Base-by-base conservation (phyloP, 2,888 invertebrate genomes). In the Mactromeris polynyma region DNA sequence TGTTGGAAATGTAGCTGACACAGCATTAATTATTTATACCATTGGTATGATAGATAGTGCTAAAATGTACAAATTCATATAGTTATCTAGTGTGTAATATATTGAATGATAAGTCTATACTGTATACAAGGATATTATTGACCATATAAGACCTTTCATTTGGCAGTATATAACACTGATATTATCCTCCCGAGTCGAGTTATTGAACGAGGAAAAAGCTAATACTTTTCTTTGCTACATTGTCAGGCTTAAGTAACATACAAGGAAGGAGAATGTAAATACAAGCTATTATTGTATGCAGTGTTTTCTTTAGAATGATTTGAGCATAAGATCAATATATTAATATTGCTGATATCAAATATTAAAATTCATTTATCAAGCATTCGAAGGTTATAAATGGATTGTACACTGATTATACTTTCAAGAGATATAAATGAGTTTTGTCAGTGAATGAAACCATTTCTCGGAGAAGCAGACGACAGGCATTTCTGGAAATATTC, bases 151-250 rank as follows among this genome's bases (percentile, higher is more conserved):
- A 26, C 26, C 58, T 26, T 26, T 64, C 26, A 26, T 64, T 64
- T 64, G 58, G 58, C 58, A 64, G 58, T 26, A 46, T 64, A n/a
- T 26, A 7, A 64, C 58, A 26, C 26, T 11, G 4, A n/a, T 11
- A 64, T 9, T 51, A 64, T 64, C 26, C 58, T 64, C 58, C 4
- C 9, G 58, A 64, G 58, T 64, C n/a, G 11, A 64, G 58, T 26
- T 64, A 64, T 64, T 26, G 58, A 64, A 64, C 26, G n/a, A 64
- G 58, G 58, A 64, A 64, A n/a, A 64, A 26, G n/a, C 58, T 64
- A 9, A 26, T 64, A 64, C 26, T 11, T 64, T 26, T 64, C n/a
- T 6, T 26, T 64, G n/a, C n/a, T 3, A 26, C 58, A 26, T 64
- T 64, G n/a, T 26, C 26, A 26, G n/a, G 26, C 0, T 26, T 26